Evolutionary conservation across 2,113 vertebrate genomes (phyloP), one percentile per base, ranked within the genome.

Genomic region (Coregonus clupeaformis): DNA sequence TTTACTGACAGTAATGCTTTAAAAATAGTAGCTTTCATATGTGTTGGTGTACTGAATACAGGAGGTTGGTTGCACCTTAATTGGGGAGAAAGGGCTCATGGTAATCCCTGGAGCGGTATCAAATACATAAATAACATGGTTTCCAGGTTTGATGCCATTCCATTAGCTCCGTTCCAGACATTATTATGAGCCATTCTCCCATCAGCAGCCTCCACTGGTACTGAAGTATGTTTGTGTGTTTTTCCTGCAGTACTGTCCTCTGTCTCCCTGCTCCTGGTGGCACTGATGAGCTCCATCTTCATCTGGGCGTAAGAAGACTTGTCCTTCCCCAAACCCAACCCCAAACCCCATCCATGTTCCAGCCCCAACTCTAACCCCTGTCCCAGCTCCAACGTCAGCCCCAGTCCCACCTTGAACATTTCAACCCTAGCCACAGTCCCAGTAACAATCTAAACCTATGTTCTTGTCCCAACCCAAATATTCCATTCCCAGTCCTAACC

Each of bases 161-260:
- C 27, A 27, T 27, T 27, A 27, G 27, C 27, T 1, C 27, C 2
- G 27, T 27, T 27, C 27, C 27, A 27, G 27, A 27, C 27, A 27
- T 27, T 27, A 27, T 27, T 27, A 27, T 27, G 27, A 27, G 27
- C 27, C 27, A 27, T 27, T 27, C 27, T 27, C 2, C 27, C 27
- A 1, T 27, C 27, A 27, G 27, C 27, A 27, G 27, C 27, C 27
- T 27, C n/a, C n/a, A n/a, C n/a, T n/a, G n/a, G n/a, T n/a, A n/a
- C n/a, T n/a, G n/a, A n/a, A n/a, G n/a, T 66, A 3, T 74, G n/a
- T 47, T 16, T 74, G 24, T 62, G 7, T 45, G 0, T 72, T 16
- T 80, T 29, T 77, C 22, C 69, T 70, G 0, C 83, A 94, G 92
- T 76, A 57, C 70, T 73, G 27, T 88, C 89, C 4, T 85, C 84